phyloP scores from a whole-genome alignment of 2,888 invertebrate genomes.

The Steinernema carpocapsae region DNA sequence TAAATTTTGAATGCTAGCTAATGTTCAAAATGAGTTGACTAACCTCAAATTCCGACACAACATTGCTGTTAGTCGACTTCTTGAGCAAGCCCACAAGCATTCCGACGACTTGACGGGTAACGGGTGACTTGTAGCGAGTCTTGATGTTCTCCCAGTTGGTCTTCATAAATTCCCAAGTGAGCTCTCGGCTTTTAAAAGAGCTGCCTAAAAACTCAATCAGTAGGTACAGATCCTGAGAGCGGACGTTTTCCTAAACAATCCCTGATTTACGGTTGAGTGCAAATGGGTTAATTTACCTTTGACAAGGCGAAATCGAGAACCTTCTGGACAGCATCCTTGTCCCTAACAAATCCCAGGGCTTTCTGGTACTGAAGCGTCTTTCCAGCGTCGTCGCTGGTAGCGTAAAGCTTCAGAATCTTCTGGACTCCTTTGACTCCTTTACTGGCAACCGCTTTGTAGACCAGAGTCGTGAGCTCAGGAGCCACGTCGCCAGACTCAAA shows the following conservation, averaged over 20 bases:
- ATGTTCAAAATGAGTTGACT: not conserved
- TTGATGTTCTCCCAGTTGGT: not conserved
- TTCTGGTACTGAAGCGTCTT: not conserved
- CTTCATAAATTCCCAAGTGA: not conserved
- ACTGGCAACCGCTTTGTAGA: not conserved
- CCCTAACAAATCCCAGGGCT: not conserved
- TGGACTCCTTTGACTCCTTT: not conserved
- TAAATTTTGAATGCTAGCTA: not conserved
- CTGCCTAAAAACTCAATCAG: not conserved
- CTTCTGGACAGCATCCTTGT: not conserved
- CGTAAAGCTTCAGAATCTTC: not conserved
- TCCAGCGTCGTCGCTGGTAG: not conserved
- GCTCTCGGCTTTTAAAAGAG: not conserved
- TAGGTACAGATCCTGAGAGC: not conserved
- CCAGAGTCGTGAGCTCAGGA: not conserved
- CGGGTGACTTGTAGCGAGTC: not conserved
- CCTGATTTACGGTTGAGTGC: not conserved
- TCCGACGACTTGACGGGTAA: not conserved
- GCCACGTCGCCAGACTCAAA: not conserved
- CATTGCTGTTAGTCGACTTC: not conserved
- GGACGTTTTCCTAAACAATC: not conserved
- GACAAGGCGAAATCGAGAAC: not conserved
- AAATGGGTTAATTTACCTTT: not conserved
- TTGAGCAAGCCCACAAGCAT: not conserved
- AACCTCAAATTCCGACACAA: not conserved